A percentile compares a stretch with the other conserved stretches of the same genome.
phyloP scores from a whole-genome alignment of 2,888 invertebrate genomes.

The Netelia melanura region DNA sequence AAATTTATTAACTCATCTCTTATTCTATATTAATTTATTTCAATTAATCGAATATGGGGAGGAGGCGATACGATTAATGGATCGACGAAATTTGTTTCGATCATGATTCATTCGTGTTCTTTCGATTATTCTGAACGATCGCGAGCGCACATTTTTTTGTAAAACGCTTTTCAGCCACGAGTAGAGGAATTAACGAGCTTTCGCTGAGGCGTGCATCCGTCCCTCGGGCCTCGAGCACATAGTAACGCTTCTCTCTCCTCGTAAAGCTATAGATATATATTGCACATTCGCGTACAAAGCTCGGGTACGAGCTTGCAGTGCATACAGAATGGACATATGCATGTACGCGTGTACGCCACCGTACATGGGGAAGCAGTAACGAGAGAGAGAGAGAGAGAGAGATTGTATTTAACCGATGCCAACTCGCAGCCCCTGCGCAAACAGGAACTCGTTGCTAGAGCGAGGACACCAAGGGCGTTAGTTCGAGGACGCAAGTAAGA shows the following conservation, averaged over 20 bases:
- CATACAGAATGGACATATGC: constrained; percentile 15
- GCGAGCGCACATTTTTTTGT: background rate
- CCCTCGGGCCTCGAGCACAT: background rate
- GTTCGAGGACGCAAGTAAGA: constrained; percentile 35
- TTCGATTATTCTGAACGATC: too few species aligned
- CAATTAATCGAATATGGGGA: too few species aligned
- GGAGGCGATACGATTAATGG: too few species aligned
- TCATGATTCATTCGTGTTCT: too few species aligned
- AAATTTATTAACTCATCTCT: too few species aligned
- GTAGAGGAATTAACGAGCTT: background rate
- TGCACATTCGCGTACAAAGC: constrained; percentile 10
- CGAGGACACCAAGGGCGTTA: constrained; percentile 49
- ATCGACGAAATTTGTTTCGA: too few species aligned
- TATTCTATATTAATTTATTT: too few species aligned
- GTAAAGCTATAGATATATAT: background rate
- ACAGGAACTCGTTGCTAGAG: constrained; percentile 49
- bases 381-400: constrained; percentile 16
- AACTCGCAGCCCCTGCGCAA: constrained; percentile 59
- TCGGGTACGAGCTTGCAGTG: constrained; percentile 12
- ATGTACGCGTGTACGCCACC: constrained; percentile 4
- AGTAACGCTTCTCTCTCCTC: background rate
- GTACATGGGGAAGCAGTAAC: background rate
- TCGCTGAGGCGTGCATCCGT: background rate
- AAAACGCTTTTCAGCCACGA: background rate
- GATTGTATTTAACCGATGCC: constrained; percentile 61